Evolutionary conservation across 2,797 vertebrate genomes (phyloP), one percentile per base, ranked within the genome.

Genomic region (Malurus leucopterus): DNA sequence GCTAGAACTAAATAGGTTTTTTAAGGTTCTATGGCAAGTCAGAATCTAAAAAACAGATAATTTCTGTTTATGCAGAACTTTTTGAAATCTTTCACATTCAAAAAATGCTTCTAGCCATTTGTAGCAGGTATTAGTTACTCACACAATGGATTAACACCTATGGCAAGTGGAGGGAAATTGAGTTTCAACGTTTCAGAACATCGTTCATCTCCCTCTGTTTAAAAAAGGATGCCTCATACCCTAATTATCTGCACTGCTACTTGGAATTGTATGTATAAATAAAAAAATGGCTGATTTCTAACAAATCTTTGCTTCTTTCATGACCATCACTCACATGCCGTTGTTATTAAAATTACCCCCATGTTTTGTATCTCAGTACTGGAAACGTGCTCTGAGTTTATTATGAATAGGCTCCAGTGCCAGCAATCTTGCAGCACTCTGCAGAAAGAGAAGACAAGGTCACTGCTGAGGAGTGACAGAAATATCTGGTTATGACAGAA

Each of bases 381-480:
- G 65, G 51, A 89, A 77, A 74, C 11, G 2, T 59, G 63, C 67
- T 85, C 72, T 62, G 79, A 80, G 59, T 91, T 80, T 47, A 38
- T 87, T 55, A 82, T 64, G 85, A 87, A 44, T 54, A 73, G 11
- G 13, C 62, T 57, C 58, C 36, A 74, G 65, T 83, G 40, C 47
- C 69, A 80, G 69, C 46, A 74, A 51, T 62, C n/a, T 83, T 90
- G 76, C 69, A 93, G 85, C 77, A 64, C 50, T 87, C 65, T 72
- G 70, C 92, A 87, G 79, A 83, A 84, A 61, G 34, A 89, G 68
- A 93, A 93, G 82, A 65, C 86, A 87, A 90, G 85, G 85, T 94
- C 84, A 87, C 47, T 77, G 65, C 79, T 93, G 51, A 85, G 76
- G 87, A 93, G 85, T 91, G 72, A 69, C 73, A 92, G 85, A 93